A percentile compares a stretch with the other conserved stretches of the same genome.
Conservation (phyloP, 2,888 invertebrate genomes). For the Lepidonotus clava region DNA sequence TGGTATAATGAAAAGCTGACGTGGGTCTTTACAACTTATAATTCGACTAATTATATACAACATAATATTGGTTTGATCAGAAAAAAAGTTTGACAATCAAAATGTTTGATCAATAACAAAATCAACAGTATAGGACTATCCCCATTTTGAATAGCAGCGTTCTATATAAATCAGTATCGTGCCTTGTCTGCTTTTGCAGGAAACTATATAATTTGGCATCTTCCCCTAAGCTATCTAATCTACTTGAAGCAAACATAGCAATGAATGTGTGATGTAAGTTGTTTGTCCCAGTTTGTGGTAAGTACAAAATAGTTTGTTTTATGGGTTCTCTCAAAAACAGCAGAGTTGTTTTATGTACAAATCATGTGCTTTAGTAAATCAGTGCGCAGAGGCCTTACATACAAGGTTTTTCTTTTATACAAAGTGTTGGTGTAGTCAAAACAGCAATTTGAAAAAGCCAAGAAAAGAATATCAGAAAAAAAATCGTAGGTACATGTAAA, state of each 20-base stretch:
- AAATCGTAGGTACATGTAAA: not conserved
- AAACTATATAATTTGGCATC: conserved; percentile 6
- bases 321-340: conserved; percentile 4
- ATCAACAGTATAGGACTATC: conserved; percentile 32
- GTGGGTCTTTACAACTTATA: conserved; percentile 9
- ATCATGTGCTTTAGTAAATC: not conserved
- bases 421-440: not conserved
- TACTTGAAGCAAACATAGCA: conserved; percentile 32
- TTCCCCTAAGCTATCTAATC: not conserved
- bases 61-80: not conserved
- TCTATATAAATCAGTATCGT: not conserved
- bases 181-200: too few relatives aligned
- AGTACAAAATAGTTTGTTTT: not conserved
- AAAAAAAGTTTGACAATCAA: not conserved
- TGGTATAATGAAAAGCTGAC: conserved; percentile 20
- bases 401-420: not conserved
- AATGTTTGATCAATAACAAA: conserved; percentile 5
- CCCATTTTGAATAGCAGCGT: not conserved
- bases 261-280: conserved; percentile 7
- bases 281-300: conserved; percentile 5
- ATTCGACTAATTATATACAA: conserved; percentile 26
- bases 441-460: not conserved
- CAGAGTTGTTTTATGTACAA: conserved; percentile 25
- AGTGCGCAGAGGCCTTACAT: not conserved
- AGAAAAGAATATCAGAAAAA: not conserved